A percentile compares a stretch with the other conserved stretches of the same genome.
These are phyloP conservation scores for Agrypnus murinus DNA, from an alignment of 2,888 invertebrate genomes.

Conservation along the genomic window DNA sequence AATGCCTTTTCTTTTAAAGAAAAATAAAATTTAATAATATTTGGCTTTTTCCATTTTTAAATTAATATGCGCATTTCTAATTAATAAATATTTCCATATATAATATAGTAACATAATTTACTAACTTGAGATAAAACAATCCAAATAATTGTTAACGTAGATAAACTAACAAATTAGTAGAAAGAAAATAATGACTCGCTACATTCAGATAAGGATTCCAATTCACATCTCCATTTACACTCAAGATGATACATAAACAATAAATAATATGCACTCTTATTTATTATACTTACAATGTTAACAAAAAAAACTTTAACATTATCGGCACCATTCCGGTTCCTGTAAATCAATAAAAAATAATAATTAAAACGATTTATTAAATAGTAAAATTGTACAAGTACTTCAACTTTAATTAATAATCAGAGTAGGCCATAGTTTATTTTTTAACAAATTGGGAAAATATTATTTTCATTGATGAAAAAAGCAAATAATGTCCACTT, in stretches of 20 bases:
- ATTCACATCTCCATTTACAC: constrained; percentile 34
- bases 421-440: no score
- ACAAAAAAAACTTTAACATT: constrained; percentile 41
- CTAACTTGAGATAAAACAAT: no score
- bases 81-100: neutral
- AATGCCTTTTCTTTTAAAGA: constrained; percentile 36
- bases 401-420: no score
- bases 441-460: no score
- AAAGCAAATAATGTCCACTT: no score
- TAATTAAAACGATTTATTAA: no score
- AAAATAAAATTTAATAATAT: constrained; percentile 41
- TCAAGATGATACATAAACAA: constrained; percentile 37
- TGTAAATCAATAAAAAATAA: no score
- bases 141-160: neutral
- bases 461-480: no score
- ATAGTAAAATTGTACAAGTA: no score
- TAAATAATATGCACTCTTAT: constrained; percentile 35
- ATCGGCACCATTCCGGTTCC: constrained; percentile 59
- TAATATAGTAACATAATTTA: constrained; percentile 14
- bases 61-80: no score
- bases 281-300: constrained; percentile 2
- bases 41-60: constrained; percentile 36
- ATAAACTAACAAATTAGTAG: constrained; percentile 3
- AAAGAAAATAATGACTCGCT: neutral
- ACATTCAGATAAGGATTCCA: constrained; percentile 18